Evolutionary conservation across 2,888 invertebrate species (phyloP).

Genomic region (Andrena dorsata): DNA sequence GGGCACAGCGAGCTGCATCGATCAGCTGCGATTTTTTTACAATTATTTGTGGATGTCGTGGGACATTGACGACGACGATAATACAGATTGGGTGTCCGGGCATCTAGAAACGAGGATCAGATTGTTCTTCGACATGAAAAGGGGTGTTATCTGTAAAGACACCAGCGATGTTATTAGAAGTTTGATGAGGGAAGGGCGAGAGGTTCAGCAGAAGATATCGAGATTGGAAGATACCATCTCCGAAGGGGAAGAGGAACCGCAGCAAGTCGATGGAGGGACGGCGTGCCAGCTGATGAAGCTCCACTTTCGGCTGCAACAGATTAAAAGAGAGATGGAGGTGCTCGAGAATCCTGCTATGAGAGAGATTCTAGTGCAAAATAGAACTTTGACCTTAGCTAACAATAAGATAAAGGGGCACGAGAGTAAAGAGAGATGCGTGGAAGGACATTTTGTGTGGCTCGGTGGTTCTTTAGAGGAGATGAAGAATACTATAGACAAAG

Average conservation of each 20-base stretch:
- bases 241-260: slow-evolving; percentile 74
- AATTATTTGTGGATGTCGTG: slow-evolving; percentile 90
- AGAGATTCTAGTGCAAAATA: slow-evolving; percentile 83
- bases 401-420: slow-evolving; percentile 71
- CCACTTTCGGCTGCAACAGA: slow-evolving; percentile 87
- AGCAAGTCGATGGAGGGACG: slow-evolving; percentile 79
- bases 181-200: slow-evolving; percentile 86
- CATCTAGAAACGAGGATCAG: slow-evolving; percentile 87
- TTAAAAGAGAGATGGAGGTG: slow-evolving; percentile 87
- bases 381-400: slow-evolving; percentile 63
- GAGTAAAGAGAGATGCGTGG: slow-evolving; percentile 67
- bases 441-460: slow-evolving; percentile 85
- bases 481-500: slow-evolving; percentile 84
- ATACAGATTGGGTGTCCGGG: slow-evolving; percentile 87
- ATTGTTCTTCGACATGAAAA: slow-evolving; percentile 87
- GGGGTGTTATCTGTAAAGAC: slow-evolving; percentile 85
- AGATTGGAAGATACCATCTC: slow-evolving; percentile 84
- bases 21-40: slow-evolving; percentile 89
- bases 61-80: slow-evolving; percentile 89
- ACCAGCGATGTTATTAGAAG: slow-evolving; percentile 86
- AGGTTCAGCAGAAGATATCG: slow-evolving; percentile 86
- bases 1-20: slow-evolving; percentile 88
- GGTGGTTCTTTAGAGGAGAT: slow-evolving; percentile 85
- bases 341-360: slow-evolving; percentile 88
- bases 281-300: slow-evolving; percentile 86